Evolutionary conservation across 2,113 vertebrate genomes (phyloP).

Genomic region (Grus americana): DNA sequence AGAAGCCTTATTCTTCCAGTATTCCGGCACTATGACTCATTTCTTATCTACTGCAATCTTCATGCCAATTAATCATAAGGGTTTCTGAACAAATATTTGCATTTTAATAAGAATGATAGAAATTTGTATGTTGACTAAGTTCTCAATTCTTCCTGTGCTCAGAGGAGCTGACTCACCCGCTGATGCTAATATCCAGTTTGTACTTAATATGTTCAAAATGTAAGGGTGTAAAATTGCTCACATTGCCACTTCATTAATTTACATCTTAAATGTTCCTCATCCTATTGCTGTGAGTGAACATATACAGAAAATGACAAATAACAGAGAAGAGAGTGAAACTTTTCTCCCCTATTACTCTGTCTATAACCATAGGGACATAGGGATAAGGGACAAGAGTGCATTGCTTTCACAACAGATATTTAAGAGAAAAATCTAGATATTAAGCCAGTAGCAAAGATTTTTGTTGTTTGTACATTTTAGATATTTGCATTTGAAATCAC

Average conservation of each 20-base stretch:
- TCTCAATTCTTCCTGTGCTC: background rate
- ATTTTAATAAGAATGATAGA: slow-evolving; percentile 21
- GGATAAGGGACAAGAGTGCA: background rate
- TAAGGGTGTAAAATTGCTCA: slow-evolving; percentile 18
- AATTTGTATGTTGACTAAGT: background rate
- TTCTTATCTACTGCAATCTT: slow-evolving; percentile 20
- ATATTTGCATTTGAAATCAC: background rate
- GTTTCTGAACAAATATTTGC: slow-evolving; percentile 43
- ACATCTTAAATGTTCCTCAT: background rate
- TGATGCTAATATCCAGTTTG: background rate
- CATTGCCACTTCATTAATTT: background rate
- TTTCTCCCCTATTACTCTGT: background rate
- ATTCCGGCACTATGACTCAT: background rate
- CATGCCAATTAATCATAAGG: background rate
- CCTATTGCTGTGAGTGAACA: background rate
- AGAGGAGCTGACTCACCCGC: background rate
- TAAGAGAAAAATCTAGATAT: background rate
- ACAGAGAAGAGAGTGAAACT: background rate
- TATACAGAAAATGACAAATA: background rate
- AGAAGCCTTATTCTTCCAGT: background rate
- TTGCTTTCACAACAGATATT: background rate
- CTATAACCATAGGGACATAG: background rate
- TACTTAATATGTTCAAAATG: background rate
- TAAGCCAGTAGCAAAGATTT: background rate
- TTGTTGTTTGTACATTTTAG: background rate